Percentiles rank a stretch among this genome's conserved stretches.
These are phyloP conservation scores for Lutraria lutraria DNA, from an alignment of 2,888 invertebrate genomes.

Conservation along the genomic window DNA sequence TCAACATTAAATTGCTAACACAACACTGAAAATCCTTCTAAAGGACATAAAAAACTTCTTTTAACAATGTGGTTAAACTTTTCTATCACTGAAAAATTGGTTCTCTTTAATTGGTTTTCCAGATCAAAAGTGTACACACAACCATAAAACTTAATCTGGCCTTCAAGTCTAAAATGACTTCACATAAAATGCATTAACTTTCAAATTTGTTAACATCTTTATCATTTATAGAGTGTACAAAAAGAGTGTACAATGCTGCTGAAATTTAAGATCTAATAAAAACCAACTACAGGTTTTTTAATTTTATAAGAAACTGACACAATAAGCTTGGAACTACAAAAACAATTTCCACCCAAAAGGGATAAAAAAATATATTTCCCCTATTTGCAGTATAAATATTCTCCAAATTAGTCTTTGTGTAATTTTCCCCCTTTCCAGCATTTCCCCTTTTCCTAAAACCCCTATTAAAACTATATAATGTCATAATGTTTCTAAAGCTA, in stretches of 20 bases:
- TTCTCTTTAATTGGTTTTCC: not conserved
- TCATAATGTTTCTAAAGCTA: too few species aligned
- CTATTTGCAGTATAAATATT: too few species aligned
- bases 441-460: too few species aligned
- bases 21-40: not conserved
- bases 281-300: too few species aligned
- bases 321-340: too few species aligned
- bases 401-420: too few species aligned
- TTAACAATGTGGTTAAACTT: not conserved
- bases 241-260: not conserved
- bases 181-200: constrained; percentile 21
- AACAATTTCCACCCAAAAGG: too few species aligned
- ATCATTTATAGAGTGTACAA: not conserved
- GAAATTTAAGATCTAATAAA: constrained; percentile 1
- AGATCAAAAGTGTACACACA: constrained; percentile 2
- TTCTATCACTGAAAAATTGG: not conserved
- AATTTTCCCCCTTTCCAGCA: too few species aligned
- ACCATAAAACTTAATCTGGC: not conserved
- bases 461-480: too few species aligned
- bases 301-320: too few species aligned
- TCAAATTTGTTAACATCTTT: not conserved
- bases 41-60: not conserved
- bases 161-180: constrained; percentile 13
- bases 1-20: not conserved
- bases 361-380: too few species aligned